phyloP scores from a whole-genome alignment of 2,888 invertebrate genomes.

The Metopia argyrocephala region DNA sequence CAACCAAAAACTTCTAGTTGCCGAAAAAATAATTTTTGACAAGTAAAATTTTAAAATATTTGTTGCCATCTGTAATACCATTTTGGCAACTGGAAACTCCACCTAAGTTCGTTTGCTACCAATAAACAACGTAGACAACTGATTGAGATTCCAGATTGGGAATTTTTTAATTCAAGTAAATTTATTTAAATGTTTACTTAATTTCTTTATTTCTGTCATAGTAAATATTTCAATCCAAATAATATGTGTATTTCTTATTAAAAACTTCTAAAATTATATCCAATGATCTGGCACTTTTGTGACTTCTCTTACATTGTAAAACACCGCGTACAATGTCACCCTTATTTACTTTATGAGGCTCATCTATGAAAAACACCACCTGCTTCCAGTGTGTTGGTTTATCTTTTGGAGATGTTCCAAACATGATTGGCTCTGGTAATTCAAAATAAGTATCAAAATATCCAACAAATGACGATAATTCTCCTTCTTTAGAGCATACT shows the following conservation, averaged over 20 bases:
- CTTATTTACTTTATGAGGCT: conserved; percentile 84
- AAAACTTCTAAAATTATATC: conserved; percentile 84
- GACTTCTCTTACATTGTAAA: conserved; percentile 86
- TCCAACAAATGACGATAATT: conserved; percentile 89
- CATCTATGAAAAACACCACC: conserved; percentile 87
- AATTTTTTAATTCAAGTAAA: no score
- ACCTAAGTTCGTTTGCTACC: no score
- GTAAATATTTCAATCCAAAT: conserved; percentile 80
- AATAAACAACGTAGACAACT: no score
- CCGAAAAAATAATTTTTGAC: no score
- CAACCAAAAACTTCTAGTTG: no score
- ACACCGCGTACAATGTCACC: conserved; percentile 84
- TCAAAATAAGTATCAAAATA: conserved; percentile 95
- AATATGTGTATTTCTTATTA: conserved; percentile 82
- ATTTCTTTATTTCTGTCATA: neutral
- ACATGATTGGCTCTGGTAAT: conserved; percentile 81
- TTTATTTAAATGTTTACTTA: conserved; percentile 43
- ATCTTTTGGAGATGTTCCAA: conserved; percentile 85
- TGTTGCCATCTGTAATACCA: no score
- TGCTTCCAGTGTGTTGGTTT: conserved; percentile 91
- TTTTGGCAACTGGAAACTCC: no score
- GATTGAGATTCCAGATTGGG: no score
- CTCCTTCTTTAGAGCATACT: conserved; percentile 82
- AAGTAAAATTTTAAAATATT: no score
- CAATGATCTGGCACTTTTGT: conserved; percentile 86